phyloP scores from a whole-genome alignment of 2,113 vertebrate species.

The Hippocampus guttulatus region DNA sequence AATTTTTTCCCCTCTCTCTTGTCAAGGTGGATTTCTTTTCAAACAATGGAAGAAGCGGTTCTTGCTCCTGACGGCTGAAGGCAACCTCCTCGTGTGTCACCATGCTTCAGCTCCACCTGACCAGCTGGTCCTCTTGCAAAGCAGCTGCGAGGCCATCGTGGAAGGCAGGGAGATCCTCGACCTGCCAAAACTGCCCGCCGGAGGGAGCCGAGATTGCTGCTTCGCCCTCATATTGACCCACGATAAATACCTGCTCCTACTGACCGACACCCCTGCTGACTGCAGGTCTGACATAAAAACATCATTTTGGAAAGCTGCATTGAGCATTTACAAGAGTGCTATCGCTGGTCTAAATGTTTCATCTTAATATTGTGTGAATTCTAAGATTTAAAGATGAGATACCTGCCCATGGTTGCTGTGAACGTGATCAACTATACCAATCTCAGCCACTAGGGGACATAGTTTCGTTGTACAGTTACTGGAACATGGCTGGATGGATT shows the following conservation, averaged over 20 bases:
- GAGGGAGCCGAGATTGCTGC: conserved; percentile 69
- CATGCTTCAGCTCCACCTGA: conserved; percentile 69
- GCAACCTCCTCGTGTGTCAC: conserved; percentile 68
- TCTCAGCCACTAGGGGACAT: no score
- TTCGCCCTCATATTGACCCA: conserved; percentile 73
- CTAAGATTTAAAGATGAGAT: no score
- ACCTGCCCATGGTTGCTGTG: no score
- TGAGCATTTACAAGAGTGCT: no score
- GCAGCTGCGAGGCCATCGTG: conserved; percentile 68
- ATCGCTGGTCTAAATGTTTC: no score
- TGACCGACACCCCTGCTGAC: conserved; percentile 65
- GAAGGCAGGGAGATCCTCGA: conserved; percentile 74
- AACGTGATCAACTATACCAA: no score
- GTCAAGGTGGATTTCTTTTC: conserved; percentile 76
- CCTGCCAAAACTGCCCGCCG: conserved; percentile 71
- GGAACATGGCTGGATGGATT: no score
- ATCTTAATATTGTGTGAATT: no score
- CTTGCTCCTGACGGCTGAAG: conserved; percentile 69
- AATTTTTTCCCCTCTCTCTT: not conserved
- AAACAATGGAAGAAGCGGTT: conserved; percentile 81
- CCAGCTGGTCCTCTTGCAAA: conserved; percentile 67
- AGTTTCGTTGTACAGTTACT: not conserved
- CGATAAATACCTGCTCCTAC: conserved; percentile 71
- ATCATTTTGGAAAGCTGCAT: no score
- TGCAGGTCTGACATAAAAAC: conserved; percentile 64